These are phyloP conservation scores for Mesocentrotus franciscanus DNA, from an alignment of 53 echinoderm and acorn worm species.

Conservation along the genomic window DNA sequence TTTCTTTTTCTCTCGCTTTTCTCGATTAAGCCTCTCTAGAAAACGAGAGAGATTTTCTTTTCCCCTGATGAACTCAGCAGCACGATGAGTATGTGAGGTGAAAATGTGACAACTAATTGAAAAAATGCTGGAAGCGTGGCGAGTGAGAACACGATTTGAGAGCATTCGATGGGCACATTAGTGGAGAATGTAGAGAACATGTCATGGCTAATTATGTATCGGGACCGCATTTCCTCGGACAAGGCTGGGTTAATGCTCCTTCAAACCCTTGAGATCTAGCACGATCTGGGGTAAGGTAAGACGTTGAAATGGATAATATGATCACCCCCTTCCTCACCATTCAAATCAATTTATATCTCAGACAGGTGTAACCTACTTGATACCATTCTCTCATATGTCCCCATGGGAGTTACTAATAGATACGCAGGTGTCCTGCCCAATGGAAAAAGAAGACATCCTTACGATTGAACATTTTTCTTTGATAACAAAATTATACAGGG, in stretches of 20 bases:
- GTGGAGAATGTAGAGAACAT: neutral
- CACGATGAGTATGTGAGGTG: no score
- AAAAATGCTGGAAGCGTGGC: neutral
- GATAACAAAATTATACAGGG: no score
- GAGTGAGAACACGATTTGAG: neutral
- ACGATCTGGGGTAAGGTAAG: neutral
- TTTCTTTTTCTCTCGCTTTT: neutral
- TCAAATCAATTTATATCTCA: neutral
- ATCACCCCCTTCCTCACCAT: neutral
- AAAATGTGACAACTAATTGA: neutral
- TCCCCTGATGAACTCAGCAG: neutral
- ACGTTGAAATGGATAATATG: neutral
- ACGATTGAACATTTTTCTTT: no score
- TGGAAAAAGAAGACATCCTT: no score
- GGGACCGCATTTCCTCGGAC: neutral
- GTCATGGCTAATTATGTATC: constrained; percentile 7
- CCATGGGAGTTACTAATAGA: no score
- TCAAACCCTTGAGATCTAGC: constrained; percentile 8
- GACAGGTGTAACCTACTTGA: neutral
- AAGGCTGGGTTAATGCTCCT: neutral
- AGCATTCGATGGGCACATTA: neutral
- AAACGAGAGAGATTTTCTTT: neutral
- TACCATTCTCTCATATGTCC: no score
- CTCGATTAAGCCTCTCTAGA: neutral
- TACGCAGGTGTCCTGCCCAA: no score